phyloP scores from a whole-genome alignment of 2,797 vertebrate species.

The Enteromius unitaeniatus region DNA sequence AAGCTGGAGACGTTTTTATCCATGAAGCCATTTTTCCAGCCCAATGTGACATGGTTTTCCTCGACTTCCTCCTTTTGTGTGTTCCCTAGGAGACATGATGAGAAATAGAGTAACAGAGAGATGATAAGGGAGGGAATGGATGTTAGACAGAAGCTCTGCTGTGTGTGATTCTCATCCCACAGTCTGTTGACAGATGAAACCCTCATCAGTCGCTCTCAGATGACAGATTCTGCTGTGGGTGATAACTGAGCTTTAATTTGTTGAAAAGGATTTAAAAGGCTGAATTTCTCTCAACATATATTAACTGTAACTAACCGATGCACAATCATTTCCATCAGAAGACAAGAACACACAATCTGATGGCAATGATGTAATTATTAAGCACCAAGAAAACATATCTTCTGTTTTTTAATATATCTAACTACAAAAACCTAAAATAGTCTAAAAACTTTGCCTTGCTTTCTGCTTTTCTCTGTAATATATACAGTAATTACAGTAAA shows the following conservation, averaged over 20 bases:
- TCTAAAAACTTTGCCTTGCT: background rate
- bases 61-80: background rate
- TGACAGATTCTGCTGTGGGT: constrained; percentile 17
- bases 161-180: constrained; percentile 15
- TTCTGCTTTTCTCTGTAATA: background rate
- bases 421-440: background rate
- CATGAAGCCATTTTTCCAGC: constrained; percentile 50
- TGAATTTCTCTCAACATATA: background rate
- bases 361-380: no score
- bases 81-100: constrained; percentile 10
- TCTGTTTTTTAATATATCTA: background rate
- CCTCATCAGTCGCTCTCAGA: background rate
- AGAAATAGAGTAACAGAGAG: constrained; percentile 18
- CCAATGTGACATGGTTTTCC: background rate
- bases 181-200: constrained; percentile 21
- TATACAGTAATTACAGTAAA: background rate
- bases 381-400: background rate
- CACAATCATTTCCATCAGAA: background rate
- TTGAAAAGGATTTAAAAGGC: background rate
- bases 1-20: constrained; percentile 34
- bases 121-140: constrained; percentile 15
- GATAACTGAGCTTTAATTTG: constrained; percentile 15
- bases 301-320: background rate
- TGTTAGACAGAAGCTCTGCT: constrained; percentile 9
- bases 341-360: background rate